Evolutionary conservation across 2,888 invertebrate genomes (phyloP), one percentile per base, ranked within the genome.

Genomic region (Scrobipalpa atriplicella): DNA sequence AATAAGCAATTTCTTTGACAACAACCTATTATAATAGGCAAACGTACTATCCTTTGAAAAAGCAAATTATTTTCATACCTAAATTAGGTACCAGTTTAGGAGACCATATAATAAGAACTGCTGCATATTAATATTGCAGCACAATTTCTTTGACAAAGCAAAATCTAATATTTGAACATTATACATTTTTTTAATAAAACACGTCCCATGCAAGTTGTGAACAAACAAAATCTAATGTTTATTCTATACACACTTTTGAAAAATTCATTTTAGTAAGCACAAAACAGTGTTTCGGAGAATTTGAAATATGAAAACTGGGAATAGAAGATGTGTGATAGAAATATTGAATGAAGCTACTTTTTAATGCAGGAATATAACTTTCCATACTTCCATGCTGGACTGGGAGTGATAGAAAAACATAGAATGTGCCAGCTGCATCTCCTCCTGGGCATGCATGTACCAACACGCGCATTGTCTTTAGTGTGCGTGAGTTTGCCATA

Each of bases 191-290:
- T 62, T 29, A 62, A 29, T 29, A 47, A 62, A 62, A 13, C 47
- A 47, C 47, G 47, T 29, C n/a, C 19, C 18, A 62, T 62, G 43
- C 43, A 62, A 21, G 62, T 62, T n/a, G 21, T 13, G 36, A n/a
- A 58, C 38, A 10, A 58, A 58, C 58, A 13, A 58, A 58, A 58
- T 58, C 58, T 38, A 58, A 47, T 47, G 5, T 62, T 47, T 47
- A 43, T 47, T n/a, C 47, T 21, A 47, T 47, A 62, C 47, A 62
- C 29, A 29, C 29, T 47, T 18, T 62, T n/a, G 11, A 16, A 47
- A 62, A 41, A 29, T 62, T 43, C 21, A 43, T 62, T 62, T 47
- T 62, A n/a, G 43, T 62, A 36, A 47, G 21, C 56, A 58, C 19
- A 56, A 19, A 56, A 54, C 38, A 38, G 7, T 41, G 54, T 41